Percentiles rank a stretch among this genome's conserved stretches.
These are phyloP conservation scores for Noctua comes DNA, from an alignment of 2,888 invertebrate species.

Conservation along the genomic window DNA sequence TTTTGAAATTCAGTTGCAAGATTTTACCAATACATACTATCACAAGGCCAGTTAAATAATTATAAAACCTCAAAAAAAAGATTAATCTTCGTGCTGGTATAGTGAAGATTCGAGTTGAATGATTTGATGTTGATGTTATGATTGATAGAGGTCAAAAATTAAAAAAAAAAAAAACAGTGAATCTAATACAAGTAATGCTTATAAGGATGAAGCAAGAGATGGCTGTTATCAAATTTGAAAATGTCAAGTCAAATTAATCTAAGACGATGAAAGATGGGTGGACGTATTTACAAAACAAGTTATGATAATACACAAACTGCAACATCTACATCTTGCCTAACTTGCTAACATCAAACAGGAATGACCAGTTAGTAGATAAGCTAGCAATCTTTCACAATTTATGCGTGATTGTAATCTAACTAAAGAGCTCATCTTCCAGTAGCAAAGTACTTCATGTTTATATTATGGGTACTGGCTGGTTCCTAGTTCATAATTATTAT, in stretches of 20 bases:
- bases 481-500: constrained; percentile 16
- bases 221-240: not conserved
- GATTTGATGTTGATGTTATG: no score
- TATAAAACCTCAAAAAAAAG: not conserved
- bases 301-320: constrained; percentile 33
- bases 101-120: not conserved
- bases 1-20: no score
- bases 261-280: not conserved
- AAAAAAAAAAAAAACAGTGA: not conserved
- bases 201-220: not conserved
- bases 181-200: not conserved
- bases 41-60: not conserved
- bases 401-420: constrained; percentile 53
- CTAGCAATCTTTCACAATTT: constrained; percentile 44
- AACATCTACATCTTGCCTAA: constrained; percentile 8
- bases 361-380: constrained; percentile 35
- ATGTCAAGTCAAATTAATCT: not conserved
- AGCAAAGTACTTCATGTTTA: constrained; percentile 32
- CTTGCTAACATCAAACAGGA: constrained; percentile 36
- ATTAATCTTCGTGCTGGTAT: not conserved
- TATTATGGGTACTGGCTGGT: constrained; percentile 7
- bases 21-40: no score
- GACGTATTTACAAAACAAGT: constrained; percentile 28
- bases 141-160: not conserved
- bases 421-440: constrained; percentile 34